Percentiles rank a stretch among this genome's conserved stretches.
Conservation (phyloP, 1,140 invertebrate species). For the Zaprionus davidi region DNA sequence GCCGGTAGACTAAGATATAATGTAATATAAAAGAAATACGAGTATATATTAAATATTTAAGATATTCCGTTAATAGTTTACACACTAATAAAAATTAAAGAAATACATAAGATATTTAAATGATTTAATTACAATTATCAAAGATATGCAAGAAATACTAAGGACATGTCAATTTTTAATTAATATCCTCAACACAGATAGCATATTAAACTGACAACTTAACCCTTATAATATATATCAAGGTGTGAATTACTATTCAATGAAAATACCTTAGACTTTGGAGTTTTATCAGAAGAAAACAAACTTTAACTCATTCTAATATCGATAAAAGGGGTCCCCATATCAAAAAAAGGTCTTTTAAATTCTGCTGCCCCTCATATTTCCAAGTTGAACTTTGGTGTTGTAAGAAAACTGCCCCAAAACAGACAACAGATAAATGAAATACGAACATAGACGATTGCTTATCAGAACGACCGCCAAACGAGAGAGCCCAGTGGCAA, state of each 20-base stretch:
- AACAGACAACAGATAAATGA: slow-evolving; percentile 21
- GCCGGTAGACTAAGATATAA: slow-evolving; percentile 87
- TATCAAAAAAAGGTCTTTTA: neutral
- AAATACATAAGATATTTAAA: no score
- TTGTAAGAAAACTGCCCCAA: slow-evolving; percentile 12
- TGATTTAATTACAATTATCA: no score
- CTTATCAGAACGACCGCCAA: slow-evolving; percentile 64
- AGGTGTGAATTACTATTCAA: neutral
- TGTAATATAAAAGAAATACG: no score
- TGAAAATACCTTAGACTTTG: neutral
- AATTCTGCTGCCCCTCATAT: neutral
- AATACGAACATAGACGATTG: slow-evolving; percentile 44
- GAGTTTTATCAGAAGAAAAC: neutral
- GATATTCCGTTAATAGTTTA: no score
- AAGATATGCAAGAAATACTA: no score
- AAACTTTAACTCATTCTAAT: neutral
- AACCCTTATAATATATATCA: no score
- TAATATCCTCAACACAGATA: no score
- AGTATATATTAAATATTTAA: no score
- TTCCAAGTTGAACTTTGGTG: neutral
- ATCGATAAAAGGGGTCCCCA: neutral
- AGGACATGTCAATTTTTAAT: no score
- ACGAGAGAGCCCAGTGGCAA: slow-evolving; percentile 13
- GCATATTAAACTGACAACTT: no score
- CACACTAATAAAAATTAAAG: no score